Percentiles rank a stretch among this genome's conserved stretches.
Evolutionary conservation across 1,140 invertebrate species (phyloP).

Genomic region (Brachionus calyciflorus): DNA sequence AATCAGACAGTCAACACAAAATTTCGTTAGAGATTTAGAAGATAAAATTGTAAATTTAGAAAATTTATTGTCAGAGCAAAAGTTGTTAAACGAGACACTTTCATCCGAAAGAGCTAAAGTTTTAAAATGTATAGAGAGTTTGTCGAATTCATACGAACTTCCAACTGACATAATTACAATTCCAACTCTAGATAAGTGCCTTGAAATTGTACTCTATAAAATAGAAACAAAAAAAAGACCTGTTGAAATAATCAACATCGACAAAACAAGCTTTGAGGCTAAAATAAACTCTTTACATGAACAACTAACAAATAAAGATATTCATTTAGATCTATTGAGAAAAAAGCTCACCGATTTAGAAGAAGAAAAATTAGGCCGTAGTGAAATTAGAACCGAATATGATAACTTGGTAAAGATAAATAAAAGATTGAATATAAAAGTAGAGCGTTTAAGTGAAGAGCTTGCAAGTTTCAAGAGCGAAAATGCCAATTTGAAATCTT

Average conservation of each 20-base stretch:
- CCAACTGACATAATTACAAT: conserved; percentile 6
- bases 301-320: conserved; percentile 81
- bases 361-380: conserved; percentile 47
- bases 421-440: conserved; percentile 43
- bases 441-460: conserved; percentile 16
- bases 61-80: neutral
- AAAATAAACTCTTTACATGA: conserved; percentile 71
- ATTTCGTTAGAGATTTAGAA: neutral
- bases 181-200: neutral
- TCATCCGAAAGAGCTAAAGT: conserved; percentile 2
- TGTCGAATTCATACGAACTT: neutral
- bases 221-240: neutral
- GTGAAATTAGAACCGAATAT: conserved; percentile 14
- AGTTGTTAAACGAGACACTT: neutral
- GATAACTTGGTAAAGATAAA: neutral
- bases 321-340: conserved; percentile 81
- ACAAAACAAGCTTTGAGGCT: neutral
- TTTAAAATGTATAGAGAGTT: neutral
- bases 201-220: conserved; percentile 1
- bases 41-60: conserved; percentile 3
- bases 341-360: conserved; percentile 67
- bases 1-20: neutral
- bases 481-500: conserved; percentile 40
- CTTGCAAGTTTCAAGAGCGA: neutral
- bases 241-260: neutral